phyloP scores from a whole-genome alignment of 2,797 vertebrate species.

The Helicolenus hilgendorfi region DNA sequence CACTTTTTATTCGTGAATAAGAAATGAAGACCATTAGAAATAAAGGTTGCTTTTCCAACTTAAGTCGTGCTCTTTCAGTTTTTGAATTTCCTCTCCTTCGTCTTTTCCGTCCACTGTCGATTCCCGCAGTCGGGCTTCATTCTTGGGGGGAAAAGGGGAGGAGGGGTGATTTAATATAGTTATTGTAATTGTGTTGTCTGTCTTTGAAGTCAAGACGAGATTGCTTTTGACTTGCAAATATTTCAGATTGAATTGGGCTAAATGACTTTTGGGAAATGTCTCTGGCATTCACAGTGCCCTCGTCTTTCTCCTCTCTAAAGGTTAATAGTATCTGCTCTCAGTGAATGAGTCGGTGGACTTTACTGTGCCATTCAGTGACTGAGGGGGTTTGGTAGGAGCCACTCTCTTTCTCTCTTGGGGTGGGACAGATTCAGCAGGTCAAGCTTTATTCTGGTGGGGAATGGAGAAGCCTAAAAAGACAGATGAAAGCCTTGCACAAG shows the following conservation, averaged over 20 bases:
- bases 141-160: background rate
- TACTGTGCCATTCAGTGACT: constrained; percentile 38
- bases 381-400: constrained; percentile 24
- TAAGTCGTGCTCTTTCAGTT: constrained; percentile 37
- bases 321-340: constrained; percentile 75
- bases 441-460: constrained; percentile 17
- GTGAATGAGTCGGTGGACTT: constrained; percentile 55
- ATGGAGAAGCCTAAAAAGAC: constrained; percentile 15
- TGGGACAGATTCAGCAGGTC: constrained; percentile 14
- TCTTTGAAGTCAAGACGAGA: constrained; percentile 55
- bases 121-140: constrained; percentile 17
- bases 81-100: constrained; percentile 34
- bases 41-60: constrained; percentile 60
- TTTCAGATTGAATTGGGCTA: constrained; percentile 75
- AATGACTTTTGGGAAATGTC: constrained; percentile 76
- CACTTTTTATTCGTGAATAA: constrained; percentile 75
- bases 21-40: constrained; percentile 64
- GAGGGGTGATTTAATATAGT: constrained; percentile 41
- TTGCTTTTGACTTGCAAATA: constrained; percentile 83
- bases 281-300: constrained; percentile 56
- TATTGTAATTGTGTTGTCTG: constrained; percentile 70
- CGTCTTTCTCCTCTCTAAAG: constrained; percentile 67
- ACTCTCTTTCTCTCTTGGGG: background rate
- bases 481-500: constrained; percentile 14
- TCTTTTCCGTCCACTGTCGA: constrained; percentile 4